A percentile compares a stretch with the other conserved stretches of the same genome.
Evolutionary conservation across 1,140 invertebrate species (phyloP).

Genomic region (Drosophila orena): DNA sequence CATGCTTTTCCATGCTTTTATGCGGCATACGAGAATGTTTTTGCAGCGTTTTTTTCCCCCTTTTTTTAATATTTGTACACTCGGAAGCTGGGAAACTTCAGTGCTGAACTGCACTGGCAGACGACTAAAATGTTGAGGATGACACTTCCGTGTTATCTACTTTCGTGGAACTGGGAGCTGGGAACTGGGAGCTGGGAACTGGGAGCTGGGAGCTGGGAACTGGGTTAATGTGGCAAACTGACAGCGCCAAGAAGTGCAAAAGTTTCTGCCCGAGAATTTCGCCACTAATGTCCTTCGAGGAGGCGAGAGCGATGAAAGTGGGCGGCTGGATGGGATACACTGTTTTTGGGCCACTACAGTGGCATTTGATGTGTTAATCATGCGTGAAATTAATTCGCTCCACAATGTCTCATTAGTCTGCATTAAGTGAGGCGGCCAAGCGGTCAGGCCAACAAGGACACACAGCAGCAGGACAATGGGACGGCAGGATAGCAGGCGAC

Average conservation of each 20-base stretch:
- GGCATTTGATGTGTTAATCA: constrained; percentile 83
- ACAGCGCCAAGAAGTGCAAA: constrained; percentile 44
- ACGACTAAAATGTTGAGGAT: constrained; percentile 35
- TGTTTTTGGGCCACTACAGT: constrained; percentile 30
- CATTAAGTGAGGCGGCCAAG: constrained; percentile 72
- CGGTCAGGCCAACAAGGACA: constrained; percentile 49
- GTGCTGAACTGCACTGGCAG: constrained; percentile 27
- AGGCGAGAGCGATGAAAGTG: not conserved
- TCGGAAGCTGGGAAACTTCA: constrained; percentile 1
- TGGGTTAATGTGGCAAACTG: constrained; percentile 71
- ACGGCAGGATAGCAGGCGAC: constrained; percentile 3
- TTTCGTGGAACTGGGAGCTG: constrained; percentile 39
- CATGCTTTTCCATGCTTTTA: constrained; percentile 72
- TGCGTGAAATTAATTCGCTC: constrained; percentile 84
- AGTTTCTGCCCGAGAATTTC: constrained; percentile 31
- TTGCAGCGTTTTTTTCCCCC: constrained; percentile 8
- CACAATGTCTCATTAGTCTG: constrained; percentile 84
- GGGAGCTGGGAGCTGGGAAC: constrained; percentile 5
- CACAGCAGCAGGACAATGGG: constrained; percentile 12
- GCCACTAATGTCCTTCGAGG: constrained; percentile 39
- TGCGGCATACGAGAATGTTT: constrained; percentile 56
- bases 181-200: constrained; percentile 14
- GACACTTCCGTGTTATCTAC: constrained; percentile 75
- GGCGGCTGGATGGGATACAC: not conserved
- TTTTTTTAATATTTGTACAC: not conserved